phyloP scores from a whole-genome alignment of 2,888 invertebrate species.

The Catocala sponsa region DNA sequence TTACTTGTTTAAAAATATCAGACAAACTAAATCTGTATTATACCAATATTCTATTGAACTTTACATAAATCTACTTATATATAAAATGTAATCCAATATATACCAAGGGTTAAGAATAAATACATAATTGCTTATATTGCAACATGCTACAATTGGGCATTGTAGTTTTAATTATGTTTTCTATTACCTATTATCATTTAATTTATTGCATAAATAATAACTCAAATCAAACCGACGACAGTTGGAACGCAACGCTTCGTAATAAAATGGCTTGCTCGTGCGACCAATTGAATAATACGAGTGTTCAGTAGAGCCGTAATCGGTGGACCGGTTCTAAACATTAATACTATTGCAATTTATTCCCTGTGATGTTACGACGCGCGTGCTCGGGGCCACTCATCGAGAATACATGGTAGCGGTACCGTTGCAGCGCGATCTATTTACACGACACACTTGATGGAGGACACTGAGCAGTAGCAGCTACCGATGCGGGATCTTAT shows the following conservation, averaged over 20 bases:
- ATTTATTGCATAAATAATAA: slow-evolving; percentile 4
- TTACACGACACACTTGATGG: slow-evolving; percentile 70
- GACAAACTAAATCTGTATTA: no score
- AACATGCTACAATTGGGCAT: no score
- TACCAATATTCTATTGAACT: no score
- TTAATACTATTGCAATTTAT: slow-evolving; percentile 80
- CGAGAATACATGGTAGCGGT: slow-evolving; percentile 66
- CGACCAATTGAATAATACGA: slow-evolving; percentile 74
- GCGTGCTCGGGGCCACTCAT: slow-evolving; percentile 74
- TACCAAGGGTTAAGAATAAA: no score
- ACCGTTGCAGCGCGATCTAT: slow-evolving; percentile 76
- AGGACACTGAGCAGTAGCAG: slow-evolving; percentile 37
- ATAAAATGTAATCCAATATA: background rate
- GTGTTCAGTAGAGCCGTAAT: slow-evolving; percentile 69
- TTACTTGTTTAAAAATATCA: no score
- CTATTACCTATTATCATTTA: background rate
- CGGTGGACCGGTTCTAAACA: slow-evolving; percentile 73
- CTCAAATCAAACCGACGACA: slow-evolving; percentile 3
- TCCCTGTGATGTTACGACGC: slow-evolving; percentile 63
- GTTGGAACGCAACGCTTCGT: slow-evolving; percentile 48
- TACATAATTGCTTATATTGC: no score
- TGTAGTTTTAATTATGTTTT: no score
- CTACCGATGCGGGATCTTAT: slow-evolving; percentile 37
- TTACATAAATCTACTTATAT: background rate
- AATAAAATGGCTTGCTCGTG: slow-evolving; percentile 60